phyloP scores from a whole-genome alignment of 2,888 invertebrate genomes.

The Drosophila glabriapex region DNA sequence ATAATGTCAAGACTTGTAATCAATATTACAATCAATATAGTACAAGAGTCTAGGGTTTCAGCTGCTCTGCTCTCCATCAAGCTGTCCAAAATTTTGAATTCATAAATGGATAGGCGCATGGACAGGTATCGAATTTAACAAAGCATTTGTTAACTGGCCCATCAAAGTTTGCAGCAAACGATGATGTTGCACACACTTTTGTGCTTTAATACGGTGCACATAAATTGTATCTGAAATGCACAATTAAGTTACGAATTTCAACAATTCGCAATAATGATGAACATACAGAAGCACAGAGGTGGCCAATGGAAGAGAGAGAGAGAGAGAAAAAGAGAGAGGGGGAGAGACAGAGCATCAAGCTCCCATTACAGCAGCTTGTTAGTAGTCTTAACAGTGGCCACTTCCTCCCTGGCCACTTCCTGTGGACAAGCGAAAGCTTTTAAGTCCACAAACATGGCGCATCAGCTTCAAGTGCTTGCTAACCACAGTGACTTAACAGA shows the following conservation, averaged over 20 bases:
- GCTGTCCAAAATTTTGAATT: conserved; percentile 3
- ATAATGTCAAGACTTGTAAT: conserved; percentile 27
- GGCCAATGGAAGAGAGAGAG: background rate
- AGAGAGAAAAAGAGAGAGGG: background rate
- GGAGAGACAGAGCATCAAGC: conserved; percentile 16
- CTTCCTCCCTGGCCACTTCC: conserved; percentile 58
- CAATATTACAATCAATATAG: too few species aligned
- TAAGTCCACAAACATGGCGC: conserved; percentile 55
- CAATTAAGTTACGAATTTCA: conserved; percentile 57
- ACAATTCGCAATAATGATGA: conserved; percentile 21
- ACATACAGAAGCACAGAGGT: background rate
- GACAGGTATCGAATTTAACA: conserved; percentile 17
- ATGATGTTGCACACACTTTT: conserved; percentile 12
- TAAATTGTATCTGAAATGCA: conserved; percentile 46
- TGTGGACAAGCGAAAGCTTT: conserved; percentile 75
- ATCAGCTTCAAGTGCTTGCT: conserved; percentile 36
- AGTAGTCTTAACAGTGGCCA: conserved; percentile 59
- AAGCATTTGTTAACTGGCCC: background rate
- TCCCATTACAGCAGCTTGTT: conserved; percentile 58
- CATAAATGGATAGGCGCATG: background rate
- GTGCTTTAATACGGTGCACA: conserved; percentile 22
- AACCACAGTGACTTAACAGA: conserved; percentile 59
- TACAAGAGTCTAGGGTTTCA: background rate
- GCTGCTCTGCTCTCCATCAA: conserved; percentile 2
- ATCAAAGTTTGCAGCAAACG: background rate